Conservation (phyloP, 2,113 vertebrate species). For the Rousettus leschenaultii region DNA sequence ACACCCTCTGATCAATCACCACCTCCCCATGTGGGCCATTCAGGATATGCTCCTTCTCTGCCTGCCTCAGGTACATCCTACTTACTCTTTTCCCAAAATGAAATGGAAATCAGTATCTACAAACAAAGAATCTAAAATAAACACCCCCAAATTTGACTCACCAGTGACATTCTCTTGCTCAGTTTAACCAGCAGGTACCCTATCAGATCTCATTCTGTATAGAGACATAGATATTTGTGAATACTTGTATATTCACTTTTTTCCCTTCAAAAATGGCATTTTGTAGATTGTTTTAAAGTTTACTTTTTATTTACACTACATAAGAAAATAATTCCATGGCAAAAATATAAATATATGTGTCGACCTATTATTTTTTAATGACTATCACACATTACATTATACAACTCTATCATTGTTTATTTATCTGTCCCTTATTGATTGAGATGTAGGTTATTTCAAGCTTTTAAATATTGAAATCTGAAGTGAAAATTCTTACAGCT, state of each 20-base stretch:
- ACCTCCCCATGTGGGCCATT: neutral
- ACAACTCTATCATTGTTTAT: neutral
- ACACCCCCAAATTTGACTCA: neutral
- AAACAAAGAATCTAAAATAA: neutral
- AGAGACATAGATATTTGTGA: neutral
- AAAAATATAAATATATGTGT: neutral
- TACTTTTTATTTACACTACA: neutral
- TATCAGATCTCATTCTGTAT: neutral
- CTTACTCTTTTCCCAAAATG: neutral
- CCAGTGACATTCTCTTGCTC: neutral
- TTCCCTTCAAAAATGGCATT: neutral
- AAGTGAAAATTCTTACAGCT: conserved; percentile 14
- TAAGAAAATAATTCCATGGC: neutral
- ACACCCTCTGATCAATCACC: neutral
- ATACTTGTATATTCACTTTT: neutral
- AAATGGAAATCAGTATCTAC: neutral
- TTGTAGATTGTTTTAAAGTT: conserved; percentile 18
- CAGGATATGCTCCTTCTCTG: neutral
- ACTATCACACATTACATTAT: neutral
- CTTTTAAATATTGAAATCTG: neutral
- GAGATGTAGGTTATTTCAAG: neutral
- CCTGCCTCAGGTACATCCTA: neutral
- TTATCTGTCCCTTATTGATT: neutral
- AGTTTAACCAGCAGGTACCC: neutral
- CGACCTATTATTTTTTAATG: neutral